Conservation (phyloP, 2,888 invertebrate genomes). For the Chymomyza caudatula region DNA sequence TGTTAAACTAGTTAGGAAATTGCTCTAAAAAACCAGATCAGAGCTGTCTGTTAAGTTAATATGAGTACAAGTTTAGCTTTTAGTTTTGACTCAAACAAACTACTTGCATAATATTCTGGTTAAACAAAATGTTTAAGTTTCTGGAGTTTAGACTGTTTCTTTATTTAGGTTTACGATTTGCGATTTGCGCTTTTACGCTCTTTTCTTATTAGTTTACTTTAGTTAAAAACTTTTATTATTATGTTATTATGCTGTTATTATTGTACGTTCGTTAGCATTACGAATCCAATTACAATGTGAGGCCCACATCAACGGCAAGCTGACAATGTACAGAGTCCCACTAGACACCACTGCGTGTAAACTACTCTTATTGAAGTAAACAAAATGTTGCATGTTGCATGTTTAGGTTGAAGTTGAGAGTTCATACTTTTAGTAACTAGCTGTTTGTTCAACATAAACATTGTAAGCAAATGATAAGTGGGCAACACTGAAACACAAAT, state of each 20-base stretch:
- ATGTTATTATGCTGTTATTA: conserved; percentile 31
- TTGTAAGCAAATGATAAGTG: conserved; percentile 52
- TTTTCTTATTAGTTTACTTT: conserved; percentile 25
- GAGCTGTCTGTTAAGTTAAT: neutral
- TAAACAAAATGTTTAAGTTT: conserved; percentile 68
- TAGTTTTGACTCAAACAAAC: conserved; percentile 62
- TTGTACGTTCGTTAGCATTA: conserved; percentile 61
- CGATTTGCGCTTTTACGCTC: neutral
- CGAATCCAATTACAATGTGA: conserved; percentile 75
- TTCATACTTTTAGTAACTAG: conserved; percentile 24
- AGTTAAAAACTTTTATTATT: conserved; percentile 35
- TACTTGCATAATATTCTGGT: conserved; percentile 77
- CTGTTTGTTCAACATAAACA: conserved; percentile 48
- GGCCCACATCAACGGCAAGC: conserved; percentile 86
- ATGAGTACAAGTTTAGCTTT: neutral
- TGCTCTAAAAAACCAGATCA: neutral
- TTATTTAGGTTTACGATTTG: conserved; percentile 46
- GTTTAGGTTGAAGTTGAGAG: conserved; percentile 25
- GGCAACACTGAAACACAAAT: conserved; percentile 26
- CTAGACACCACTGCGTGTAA: conserved; percentile 79
- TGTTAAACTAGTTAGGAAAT: conserved; percentile 21
- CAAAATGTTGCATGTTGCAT: conserved; percentile 54
- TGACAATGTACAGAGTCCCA: conserved; percentile 80
- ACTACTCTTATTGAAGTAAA: conserved; percentile 78
- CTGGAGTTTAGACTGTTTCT: conserved; percentile 56